Conservation (phyloP, 2,797 vertebrate genomes). For the Chromobotia macracanthus region DNA sequence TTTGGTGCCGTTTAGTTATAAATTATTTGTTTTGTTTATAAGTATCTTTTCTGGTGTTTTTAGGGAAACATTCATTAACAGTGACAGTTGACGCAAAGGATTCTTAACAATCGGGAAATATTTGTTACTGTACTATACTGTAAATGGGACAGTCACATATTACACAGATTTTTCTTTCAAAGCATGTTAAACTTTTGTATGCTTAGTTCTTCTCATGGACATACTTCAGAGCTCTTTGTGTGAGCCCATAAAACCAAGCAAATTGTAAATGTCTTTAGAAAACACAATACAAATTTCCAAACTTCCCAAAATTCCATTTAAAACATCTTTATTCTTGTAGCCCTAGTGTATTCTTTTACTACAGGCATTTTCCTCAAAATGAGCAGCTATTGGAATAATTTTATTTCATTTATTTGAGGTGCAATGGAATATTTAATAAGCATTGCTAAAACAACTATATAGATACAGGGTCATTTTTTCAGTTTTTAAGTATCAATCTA, state of each 20-base stretch:
- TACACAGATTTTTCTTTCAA: too few species aligned
- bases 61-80: too few species aligned
- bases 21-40: too few species aligned
- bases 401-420: neutral
- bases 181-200: too few species aligned
- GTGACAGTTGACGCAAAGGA: too few species aligned
- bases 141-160: too few species aligned
- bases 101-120: neutral
- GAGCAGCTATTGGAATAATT: neutral
- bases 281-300: neutral
- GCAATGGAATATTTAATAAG: neutral
- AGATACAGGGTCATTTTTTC: neutral
- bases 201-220: too few species aligned
- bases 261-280: too few species aligned
- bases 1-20: too few species aligned
- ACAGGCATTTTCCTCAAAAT: neutral
- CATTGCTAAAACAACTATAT: neutral
- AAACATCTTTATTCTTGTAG: neutral
- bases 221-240: too few species aligned
- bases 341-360: neutral
- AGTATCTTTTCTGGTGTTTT: too few species aligned
- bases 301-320: neutral
- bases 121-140: neutral
- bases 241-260: too few species aligned
- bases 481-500: neutral